Evolutionary conservation across 2,888 invertebrate genomes (phyloP).

Genomic region (Pecten maximus): DNA sequence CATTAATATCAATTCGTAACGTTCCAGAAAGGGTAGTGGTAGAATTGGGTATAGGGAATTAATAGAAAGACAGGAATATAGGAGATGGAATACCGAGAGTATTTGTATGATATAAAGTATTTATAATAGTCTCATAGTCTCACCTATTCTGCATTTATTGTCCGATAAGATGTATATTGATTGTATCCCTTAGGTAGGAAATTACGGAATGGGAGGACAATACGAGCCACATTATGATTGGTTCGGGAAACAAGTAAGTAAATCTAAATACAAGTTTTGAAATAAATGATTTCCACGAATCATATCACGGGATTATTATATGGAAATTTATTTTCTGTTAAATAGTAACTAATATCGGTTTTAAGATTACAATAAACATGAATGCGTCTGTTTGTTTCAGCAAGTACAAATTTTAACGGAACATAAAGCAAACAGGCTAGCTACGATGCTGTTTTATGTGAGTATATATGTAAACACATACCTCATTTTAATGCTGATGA

Average conservation of each 20-base stretch:
- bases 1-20: too few species aligned
- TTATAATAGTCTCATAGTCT: too few species aligned
- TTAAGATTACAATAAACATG: background rate
- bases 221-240: constrained; percentile 5
- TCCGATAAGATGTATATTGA: background rate
- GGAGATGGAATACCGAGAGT: too few species aligned
- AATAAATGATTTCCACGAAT: background rate
- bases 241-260: background rate
- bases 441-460: constrained; percentile 15
- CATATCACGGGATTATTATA: too few species aligned
- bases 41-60: too few species aligned
- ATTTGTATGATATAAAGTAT: too few species aligned
- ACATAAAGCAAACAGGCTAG: background rate
- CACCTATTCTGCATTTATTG: too few species aligned
- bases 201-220: constrained; percentile 9
- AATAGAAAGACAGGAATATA: too few species aligned
- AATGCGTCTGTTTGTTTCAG: background rate
- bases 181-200: background rate
- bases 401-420: background rate
- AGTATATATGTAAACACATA: background rate
- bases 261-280: background rate
- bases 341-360: too few species aligned
- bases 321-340: too few species aligned
- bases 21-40: too few species aligned
- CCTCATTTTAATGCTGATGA: constrained; percentile 37